These are phyloP conservation scores for Lasioglossum marginatum DNA, from an alignment of 2,888 invertebrate species.

Conservation along the genomic window DNA sequence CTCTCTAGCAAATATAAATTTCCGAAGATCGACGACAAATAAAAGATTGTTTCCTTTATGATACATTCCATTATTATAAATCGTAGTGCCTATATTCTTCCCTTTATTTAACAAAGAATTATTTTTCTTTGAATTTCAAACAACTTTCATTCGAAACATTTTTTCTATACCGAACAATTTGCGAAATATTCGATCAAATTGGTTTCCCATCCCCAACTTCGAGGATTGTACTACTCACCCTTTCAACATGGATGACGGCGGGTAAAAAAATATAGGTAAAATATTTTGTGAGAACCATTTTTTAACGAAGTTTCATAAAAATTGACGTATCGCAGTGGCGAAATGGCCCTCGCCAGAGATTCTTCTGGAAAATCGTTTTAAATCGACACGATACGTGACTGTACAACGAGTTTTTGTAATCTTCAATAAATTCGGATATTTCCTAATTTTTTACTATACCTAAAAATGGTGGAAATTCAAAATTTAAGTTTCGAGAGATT, in stretches of 20 bases:
- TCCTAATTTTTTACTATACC: too few species aligned
- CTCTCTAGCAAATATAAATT: too few species aligned
- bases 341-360: not conserved
- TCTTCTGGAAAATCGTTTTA: not conserved
- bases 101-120: not conserved
- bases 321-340: not conserved
- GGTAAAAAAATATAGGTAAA: not conserved
- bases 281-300: not conserved
- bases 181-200: not conserved
- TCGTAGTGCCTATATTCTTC: too few species aligned
- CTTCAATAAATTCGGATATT: not conserved
- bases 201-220: not conserved
- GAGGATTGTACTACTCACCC: not conserved
- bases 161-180: not conserved
- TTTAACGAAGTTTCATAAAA: not conserved
- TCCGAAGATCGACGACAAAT: too few species aligned
- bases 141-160: not conserved
- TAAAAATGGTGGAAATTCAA: too few species aligned
- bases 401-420: not conserved
- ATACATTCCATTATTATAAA: too few species aligned
- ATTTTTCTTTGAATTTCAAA: not conserved
- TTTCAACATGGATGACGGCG: not conserved
- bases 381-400: not conserved
- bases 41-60: too few species aligned
- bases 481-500: not conserved